Evolutionary conservation across 2,113 vertebrate genomes (phyloP).

Genomic region (Chaenocephalus aceratus): DNA sequence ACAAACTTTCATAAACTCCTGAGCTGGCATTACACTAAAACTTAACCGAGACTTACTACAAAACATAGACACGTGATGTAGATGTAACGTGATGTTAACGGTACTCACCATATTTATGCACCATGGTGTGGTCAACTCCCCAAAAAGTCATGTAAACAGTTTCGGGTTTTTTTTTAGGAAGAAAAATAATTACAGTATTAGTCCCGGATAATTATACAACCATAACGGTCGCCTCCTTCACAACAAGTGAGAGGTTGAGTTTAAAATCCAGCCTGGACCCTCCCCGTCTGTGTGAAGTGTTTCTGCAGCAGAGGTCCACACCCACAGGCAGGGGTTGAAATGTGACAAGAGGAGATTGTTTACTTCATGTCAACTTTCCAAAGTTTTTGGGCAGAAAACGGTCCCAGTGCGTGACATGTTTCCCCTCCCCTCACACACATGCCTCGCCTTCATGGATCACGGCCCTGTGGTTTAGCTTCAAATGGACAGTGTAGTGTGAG

Average conservation of each 20-base stretch:
- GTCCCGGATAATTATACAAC: background rate
- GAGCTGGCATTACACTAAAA: constrained; percentile 25
- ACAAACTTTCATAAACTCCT: background rate
- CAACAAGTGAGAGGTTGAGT: constrained; percentile 16
- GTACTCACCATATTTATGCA: constrained; percentile 85
- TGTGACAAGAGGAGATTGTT: constrained; percentile 37
- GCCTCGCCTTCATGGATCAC: constrained; percentile 49
- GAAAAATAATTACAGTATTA: constrained; percentile 3
- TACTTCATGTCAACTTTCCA: constrained; percentile 65
- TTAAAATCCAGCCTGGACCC: constrained; percentile 30
- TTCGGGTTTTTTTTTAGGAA: background rate
- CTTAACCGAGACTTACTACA: background rate
- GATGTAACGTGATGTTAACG: constrained; percentile 10
- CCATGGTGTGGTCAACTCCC: constrained; percentile 72
- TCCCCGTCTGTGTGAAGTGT: constrained; percentile 26
- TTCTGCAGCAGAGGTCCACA: constrained; percentile 37
- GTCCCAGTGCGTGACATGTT: constrained; percentile 39
- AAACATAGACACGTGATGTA: constrained; percentile 26
- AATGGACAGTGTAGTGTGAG: background rate
- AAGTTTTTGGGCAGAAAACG: constrained; percentile 57
- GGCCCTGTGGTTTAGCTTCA: background rate
- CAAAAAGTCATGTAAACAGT: constrained; percentile 38
- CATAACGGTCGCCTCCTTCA: constrained; percentile 13
- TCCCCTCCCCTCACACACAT: constrained; percentile 51
- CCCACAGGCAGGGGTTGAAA: constrained; percentile 22